Base-by-base conservation (phyloP, 2,113 vertebrate genomes). In the Lagopus muta region DNA sequence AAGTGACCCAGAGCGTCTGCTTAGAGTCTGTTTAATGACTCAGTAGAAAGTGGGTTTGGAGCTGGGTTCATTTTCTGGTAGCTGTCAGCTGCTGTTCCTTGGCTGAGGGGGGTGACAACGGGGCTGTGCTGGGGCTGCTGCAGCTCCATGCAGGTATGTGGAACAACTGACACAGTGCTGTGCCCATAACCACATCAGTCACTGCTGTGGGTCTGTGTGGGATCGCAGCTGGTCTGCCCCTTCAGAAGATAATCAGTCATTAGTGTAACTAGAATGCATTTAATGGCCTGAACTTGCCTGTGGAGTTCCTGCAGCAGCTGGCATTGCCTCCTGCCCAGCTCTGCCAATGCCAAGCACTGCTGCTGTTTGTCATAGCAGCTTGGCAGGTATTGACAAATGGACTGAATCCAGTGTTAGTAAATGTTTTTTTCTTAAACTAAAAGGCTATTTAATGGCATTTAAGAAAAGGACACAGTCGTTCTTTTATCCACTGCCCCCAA, bases 191-290 rank as follows among this genome's bases (percentile, higher is more conserved):
- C 93, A 71, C 88, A 86, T 83, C 76, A 93, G 72, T 42, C 88
- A 71, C 72, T 5, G 58, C 88, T 81, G 82, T 1, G 34, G 76
- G 27, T 88, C 82, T 60, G 69, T 55, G 82, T 55, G 47, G 93
- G 88, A 81, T 81, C 34, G 13, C 90, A 50, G 84, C 11, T 90
- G 76, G 75, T 88, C 93, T 92, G 27, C 61, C 74, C 88, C 43
- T 92, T 88, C 88, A 94, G 83, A 86, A 94, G 88, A 60, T 93
- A 92, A 92, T 90, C 34, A 18, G 38, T 93, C 88, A 81, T 96
- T 96, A 92, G 90, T 0, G 8, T 88, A 94, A 90, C 64, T 45
- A 12, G 76, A 90, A 20, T 45, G 80, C 4, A 1, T 88, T 92
- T 81, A 83, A 78, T 74, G 76, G 40, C 77, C 64, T 30, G 21